Percentiles rank a stretch among this genome's conserved stretches.
phyloP scores from a whole-genome alignment of 2,797 vertebrate genomes.

The Huso huso region DNA sequence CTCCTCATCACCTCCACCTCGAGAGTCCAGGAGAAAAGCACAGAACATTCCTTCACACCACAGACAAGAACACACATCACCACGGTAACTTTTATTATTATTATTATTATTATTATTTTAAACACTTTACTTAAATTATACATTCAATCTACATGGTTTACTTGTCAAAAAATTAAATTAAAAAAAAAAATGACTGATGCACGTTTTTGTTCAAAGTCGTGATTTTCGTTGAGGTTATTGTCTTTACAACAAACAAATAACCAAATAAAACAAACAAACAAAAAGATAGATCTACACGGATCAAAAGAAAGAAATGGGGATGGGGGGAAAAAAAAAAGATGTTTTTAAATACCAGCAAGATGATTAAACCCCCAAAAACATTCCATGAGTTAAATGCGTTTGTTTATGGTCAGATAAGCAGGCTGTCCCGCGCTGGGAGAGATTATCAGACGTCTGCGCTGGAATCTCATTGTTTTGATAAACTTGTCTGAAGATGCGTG shows the following conservation, averaged over 20 bases:
- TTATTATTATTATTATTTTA: constrained; percentile 1
- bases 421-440: too few relatives aligned
- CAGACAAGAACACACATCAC: not conserved
- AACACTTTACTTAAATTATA: constrained; percentile 26
- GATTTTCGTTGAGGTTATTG: not conserved
- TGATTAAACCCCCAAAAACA: too few relatives aligned
- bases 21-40: not conserved
- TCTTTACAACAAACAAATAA: not conserved
- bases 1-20: too few relatives aligned
- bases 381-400: too few relatives aligned
- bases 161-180: constrained; percentile 19
- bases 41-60: not conserved
- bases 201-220: constrained; percentile 5
- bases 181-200: constrained; percentile 12
- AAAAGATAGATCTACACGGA: not conserved
- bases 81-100: not conserved
- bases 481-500: too few relatives aligned
- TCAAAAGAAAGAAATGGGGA: not conserved
- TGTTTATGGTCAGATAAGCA: too few relatives aligned
- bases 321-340: not conserved
- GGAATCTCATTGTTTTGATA: too few relatives aligned
- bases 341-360: too few relatives aligned
- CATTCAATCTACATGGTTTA: constrained; percentile 23
- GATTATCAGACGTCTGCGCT: too few relatives aligned
- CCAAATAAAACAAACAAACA: too few relatives aligned